Base-by-base conservation (phyloP, 2,888 invertebrate genomes). In the Seira musarum region DNA sequence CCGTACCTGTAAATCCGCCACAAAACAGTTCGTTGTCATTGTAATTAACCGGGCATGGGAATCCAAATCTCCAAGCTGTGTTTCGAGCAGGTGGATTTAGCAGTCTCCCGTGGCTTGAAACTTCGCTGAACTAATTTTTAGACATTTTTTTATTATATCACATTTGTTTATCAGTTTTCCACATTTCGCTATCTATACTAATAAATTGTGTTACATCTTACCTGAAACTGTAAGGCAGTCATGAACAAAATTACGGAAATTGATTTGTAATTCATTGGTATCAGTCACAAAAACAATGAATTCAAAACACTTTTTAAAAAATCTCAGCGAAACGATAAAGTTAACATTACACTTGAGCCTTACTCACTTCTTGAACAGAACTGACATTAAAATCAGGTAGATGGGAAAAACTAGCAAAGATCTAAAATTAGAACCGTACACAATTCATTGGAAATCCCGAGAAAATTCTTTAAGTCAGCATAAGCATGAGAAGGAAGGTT, bases 41-140 rank as follows among this genome's bases (percentile, higher is more conserved):
- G 88, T 96, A 97, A 90, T 97, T 96, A 80, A 95, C 95, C 1
- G 97, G 96, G 90, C 95, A 96, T n/a, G 95, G 94, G 89, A 94
- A 97, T 0, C 97, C 97, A 88, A 95, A 95, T 81, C 97, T 91
- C 97, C 97, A 98, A 96, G 97, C 96, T 67, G 95, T 94, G 90
- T 97, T 96, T 80, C 97, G 91, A 0, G 96, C 94, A 1, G 97
- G 97, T 0, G 97, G 97, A 89, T 97, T 95, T 94, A 96, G 95
- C 82, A 97, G 90, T 57, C 96, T 90, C 2, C 97, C 97, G 90
- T 96, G 96, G 8, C 94, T 49, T 21, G 24, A 19, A 22, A 25
- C 71, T 19, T 22, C n/a, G 6, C 19, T 6, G 49, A 80, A 46
- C 72, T 73, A 49, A 40, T 40, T 8, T 40, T 8, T 40, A 6